Percentiles rank a stretch among this genome's conserved stretches.
These are phyloP conservation scores for Celastrina argiolus DNA, from an alignment of 2,888 invertebrate species.

Conservation along the genomic window DNA sequence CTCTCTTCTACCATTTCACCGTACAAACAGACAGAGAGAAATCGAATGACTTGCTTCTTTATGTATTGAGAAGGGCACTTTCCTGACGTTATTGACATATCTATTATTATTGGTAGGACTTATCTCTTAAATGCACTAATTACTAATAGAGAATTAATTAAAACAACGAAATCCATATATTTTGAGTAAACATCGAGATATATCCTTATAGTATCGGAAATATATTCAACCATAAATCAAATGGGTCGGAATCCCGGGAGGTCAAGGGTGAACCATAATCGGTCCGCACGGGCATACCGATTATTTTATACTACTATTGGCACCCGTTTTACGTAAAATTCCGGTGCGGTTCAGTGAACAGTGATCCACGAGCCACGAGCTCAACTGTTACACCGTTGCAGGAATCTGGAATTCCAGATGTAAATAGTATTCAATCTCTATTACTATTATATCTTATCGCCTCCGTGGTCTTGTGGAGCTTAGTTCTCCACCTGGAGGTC, in stretches of 20 bases:
- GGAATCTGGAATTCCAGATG: background rate
- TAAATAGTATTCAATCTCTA: too few relatives aligned
- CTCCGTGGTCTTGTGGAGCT: too few relatives aligned
- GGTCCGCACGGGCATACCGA: background rate
- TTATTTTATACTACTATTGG: slow-evolving; percentile 5
- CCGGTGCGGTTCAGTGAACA: background rate
- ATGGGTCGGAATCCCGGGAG: background rate
- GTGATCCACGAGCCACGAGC: background rate
- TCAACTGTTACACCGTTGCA: background rate
- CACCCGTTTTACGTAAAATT: background rate
- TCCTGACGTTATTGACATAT: too few relatives aligned
- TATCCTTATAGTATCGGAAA: background rate
- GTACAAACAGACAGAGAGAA: too few relatives aligned
- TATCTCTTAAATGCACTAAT: too few relatives aligned
- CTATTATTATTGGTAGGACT: too few relatives aligned
- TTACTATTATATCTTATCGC: too few relatives aligned
- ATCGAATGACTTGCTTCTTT: too few relatives aligned
- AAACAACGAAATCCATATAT: background rate
- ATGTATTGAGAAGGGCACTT: too few relatives aligned
- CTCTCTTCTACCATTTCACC: too few relatives aligned
- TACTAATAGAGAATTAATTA: background rate
- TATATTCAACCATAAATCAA: background rate
- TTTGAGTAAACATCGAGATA: background rate
- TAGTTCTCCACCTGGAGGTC: too few relatives aligned
- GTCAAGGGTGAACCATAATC: background rate